Conservation (phyloP, 2,888 invertebrate genomes). For the Pyrochroa serraticornis region DNA sequence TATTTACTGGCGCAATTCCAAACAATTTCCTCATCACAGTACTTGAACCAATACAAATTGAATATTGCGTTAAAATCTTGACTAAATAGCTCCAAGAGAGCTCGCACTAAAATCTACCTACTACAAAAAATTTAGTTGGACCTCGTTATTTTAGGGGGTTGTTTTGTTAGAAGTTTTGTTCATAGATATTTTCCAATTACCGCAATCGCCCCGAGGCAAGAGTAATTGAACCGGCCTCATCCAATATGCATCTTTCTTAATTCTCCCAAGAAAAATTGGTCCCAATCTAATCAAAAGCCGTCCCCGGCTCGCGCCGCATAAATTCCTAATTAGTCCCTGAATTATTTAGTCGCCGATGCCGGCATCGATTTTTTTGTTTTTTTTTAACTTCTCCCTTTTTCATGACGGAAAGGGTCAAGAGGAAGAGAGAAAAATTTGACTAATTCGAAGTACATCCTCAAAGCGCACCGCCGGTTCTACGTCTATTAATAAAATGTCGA, state of each 20-base stretch:
- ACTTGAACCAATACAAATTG: too few relatives aligned
- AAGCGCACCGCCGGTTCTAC: neutral
- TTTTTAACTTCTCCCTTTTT: neutral
- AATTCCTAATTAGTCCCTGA: slow-evolving; percentile 10
- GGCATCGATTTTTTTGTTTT: neutral
- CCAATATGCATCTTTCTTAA: slow-evolving; percentile 55
- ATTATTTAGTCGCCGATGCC: slow-evolving; percentile 2
- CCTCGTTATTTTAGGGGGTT: too few relatives aligned
- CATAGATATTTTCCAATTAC: neutral
- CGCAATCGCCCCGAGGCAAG: neutral
- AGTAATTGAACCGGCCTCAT: slow-evolving; percentile 52
- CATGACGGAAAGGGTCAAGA: neutral
- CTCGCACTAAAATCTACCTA: too few relatives aligned
- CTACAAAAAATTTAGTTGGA: too few relatives aligned
- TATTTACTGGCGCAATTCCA: too few relatives aligned
- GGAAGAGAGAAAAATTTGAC: neutral
- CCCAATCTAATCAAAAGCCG: slow-evolving; percentile 43
- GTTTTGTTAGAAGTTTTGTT: too few relatives aligned
- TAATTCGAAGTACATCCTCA: neutral
- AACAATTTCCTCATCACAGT: too few relatives aligned
- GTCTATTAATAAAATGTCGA: neutral
- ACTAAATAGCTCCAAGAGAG: too few relatives aligned
- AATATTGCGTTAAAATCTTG: too few relatives aligned
- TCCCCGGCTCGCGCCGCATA: slow-evolving; percentile 13
- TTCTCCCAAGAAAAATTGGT: slow-evolving; percentile 54